phyloP scores from a whole-genome alignment of 2,113 vertebrate species.

The Anolis sagrei region DNA sequence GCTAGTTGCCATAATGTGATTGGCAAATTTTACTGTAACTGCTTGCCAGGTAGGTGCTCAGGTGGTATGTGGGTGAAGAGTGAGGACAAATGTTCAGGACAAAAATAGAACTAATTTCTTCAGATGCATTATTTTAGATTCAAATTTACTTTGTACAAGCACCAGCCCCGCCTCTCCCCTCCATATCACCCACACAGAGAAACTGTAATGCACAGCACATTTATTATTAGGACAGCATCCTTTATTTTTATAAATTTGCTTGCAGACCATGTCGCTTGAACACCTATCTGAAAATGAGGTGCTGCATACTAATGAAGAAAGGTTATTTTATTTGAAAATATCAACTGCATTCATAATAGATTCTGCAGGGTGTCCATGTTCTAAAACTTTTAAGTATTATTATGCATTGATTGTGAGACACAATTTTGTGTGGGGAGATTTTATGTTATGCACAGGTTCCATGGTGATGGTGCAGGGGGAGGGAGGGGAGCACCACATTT shows the following conservation, averaged over 20 bases:
- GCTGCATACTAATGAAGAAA: conserved; percentile 28
- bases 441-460: not conserved
- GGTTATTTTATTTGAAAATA: conserved; percentile 2
- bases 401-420: not conserved
- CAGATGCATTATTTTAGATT: conserved; percentile 10
- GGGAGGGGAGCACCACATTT: not conserved
- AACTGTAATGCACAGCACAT: conserved; percentile 5
- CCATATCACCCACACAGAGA: not conserved
- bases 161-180: not conserved
- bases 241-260: conserved; percentile 36
- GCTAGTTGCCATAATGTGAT: conserved; percentile 68
- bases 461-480: no score
- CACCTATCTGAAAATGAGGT: not conserved
- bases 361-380: not conserved
- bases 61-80: conserved; percentile 49
- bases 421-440: not conserved
- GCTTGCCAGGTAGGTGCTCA: conserved; percentile 72
- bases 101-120: conserved; percentile 43
- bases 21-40: conserved; percentile 72
- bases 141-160: conserved; percentile 37
- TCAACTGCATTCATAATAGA: not conserved
- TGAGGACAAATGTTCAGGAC: conserved; percentile 31
- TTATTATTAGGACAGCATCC: not conserved
- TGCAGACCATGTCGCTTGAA: conserved; percentile 5
- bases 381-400: conserved; percentile 29